Conservation (phyloP, 1,140 invertebrate species). For the Sitobion miscanthi region DNA sequence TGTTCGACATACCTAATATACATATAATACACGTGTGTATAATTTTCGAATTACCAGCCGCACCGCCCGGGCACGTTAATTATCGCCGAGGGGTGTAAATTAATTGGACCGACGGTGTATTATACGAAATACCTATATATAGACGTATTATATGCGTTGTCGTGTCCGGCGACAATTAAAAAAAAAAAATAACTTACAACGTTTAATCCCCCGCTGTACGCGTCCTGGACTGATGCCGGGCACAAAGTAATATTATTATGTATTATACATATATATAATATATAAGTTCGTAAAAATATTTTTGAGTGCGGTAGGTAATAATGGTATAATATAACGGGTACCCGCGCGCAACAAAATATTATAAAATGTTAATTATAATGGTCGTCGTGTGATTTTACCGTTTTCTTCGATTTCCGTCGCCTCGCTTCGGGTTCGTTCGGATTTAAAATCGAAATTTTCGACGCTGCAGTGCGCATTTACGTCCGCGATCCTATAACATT, state of each 20-base stretch:
- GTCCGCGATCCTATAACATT: too few relatives aligned
- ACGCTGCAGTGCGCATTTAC: neutral
- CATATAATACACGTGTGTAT: neutral
- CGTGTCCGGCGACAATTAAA: constrained; percentile 3
- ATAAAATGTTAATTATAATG: neutral
- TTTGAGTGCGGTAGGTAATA: neutral
- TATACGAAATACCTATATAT: neutral
- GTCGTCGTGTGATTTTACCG: neutral
- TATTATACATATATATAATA: neutral
- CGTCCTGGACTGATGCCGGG: neutral
- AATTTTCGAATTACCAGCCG: neutral
- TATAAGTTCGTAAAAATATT: neutral
- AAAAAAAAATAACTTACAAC: neutral
- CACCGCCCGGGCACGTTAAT: neutral
- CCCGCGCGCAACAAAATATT: too few relatives aligned
- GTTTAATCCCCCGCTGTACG: neutral
- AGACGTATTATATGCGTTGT: neutral
- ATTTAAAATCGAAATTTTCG: neutral
- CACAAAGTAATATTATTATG: neutral
- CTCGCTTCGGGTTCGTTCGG: too few relatives aligned
- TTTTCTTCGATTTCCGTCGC: neutral
- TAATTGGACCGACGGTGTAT: neutral
- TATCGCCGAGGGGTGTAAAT: neutral
- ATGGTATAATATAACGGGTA: neutral
- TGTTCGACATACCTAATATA: neutral